Conservation (phyloP, 2,797 vertebrate species). For the Sternotherus odoratus region DNA sequence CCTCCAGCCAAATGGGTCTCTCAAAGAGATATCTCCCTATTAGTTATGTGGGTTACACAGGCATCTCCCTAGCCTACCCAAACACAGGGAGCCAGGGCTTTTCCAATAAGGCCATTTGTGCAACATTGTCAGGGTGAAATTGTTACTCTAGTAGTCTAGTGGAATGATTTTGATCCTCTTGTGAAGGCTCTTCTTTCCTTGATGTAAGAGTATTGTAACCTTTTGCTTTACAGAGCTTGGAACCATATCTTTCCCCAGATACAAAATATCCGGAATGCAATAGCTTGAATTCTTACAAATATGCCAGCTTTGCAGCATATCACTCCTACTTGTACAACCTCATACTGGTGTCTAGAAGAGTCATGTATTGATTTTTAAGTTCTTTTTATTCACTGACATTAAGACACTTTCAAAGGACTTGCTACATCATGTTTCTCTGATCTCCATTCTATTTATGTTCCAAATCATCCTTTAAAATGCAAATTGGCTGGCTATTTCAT, state of each 20-base stretch:
- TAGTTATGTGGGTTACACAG: not conserved
- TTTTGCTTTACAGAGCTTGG: not conserved
- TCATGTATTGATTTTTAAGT: slow-evolving; percentile 44
- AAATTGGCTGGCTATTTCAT: slow-evolving; percentile 4
- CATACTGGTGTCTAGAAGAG: slow-evolving; percentile 31
- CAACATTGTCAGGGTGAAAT: not conserved
- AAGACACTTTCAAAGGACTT: slow-evolving; percentile 46
- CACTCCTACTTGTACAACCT: slow-evolving; percentile 9
- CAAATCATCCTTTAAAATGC: slow-evolving; percentile 25
- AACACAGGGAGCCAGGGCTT: not conserved
- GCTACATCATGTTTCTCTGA: not conserved
- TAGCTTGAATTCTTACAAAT: slow-evolving; percentile 11
- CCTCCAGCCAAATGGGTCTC: too few relatives aligned
- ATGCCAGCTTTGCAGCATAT: not conserved
- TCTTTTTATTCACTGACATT: slow-evolving; percentile 43
- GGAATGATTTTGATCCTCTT: slow-evolving; percentile 34
- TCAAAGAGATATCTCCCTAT: too few relatives aligned
- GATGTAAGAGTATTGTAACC: slow-evolving; percentile 26
- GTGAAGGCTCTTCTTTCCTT: slow-evolving; percentile 14
- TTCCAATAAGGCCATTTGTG: not conserved
- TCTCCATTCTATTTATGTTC: slow-evolving; percentile 40
- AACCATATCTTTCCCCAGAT: not conserved
- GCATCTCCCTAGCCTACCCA: not conserved
- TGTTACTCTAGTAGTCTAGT: not conserved
- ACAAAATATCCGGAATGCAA: fast-evolving